Percentiles rank a stretch among this genome's conserved stretches.
These are phyloP conservation scores for Gulo gulo DNA, from an alignment of 2,113 vertebrate species.

Conservation along the genomic window DNA sequence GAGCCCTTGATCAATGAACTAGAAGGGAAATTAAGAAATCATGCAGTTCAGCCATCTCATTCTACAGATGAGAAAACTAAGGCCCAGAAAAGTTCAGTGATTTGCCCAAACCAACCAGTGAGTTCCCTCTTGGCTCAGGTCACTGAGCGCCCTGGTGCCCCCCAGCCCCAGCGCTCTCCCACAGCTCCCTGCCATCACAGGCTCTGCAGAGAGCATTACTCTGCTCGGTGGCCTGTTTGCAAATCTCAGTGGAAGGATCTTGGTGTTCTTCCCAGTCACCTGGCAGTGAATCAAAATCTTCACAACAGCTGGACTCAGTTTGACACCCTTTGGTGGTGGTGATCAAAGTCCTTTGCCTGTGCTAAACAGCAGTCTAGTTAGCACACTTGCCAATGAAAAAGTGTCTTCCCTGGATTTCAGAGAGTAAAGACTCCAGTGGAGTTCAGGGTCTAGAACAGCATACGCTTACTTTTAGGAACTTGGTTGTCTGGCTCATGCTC, in stretches of 20 bases:
- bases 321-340: neutral
- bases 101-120: neutral
- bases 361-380: neutral
- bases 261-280: slow-evolving; percentile 32
- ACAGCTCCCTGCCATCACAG: neutral
- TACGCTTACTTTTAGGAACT: neutral
- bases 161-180: neutral
- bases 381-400: neutral
- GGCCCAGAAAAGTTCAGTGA: neutral
- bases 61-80: neutral
- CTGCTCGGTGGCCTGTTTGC: neutral
- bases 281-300: slow-evolving; percentile 14
- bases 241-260: slow-evolving; percentile 6
- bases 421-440: neutral
- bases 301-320: neutral
- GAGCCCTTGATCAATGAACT: neutral
- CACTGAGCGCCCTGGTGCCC: neutral
- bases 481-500: neutral
- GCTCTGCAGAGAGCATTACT: neutral
- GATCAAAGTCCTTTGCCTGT: neutral
- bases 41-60: neutral
- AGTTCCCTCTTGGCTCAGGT: neutral
- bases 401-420: neutral
- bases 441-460: neutral
- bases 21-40: neutral